Conservation (phyloP, 2,888 invertebrate species). For the Cephus spinipes region DNA sequence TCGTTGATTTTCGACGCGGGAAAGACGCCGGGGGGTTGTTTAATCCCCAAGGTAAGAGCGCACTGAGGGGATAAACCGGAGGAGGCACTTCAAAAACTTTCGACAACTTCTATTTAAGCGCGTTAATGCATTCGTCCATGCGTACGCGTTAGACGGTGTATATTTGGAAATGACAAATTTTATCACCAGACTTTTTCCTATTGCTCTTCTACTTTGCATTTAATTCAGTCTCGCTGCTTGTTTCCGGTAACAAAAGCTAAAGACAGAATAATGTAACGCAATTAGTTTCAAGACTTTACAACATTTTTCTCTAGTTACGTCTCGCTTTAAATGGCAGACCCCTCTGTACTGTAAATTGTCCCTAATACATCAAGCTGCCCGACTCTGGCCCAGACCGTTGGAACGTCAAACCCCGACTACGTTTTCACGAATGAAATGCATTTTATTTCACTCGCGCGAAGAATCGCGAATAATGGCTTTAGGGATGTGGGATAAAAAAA, state of each 20-base stretch:
- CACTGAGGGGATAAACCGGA: neutral
- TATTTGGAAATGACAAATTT: neutral
- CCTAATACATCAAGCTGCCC: slow-evolving; percentile 22
- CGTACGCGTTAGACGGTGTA: neutral
- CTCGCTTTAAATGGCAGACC: neutral
- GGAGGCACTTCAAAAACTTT: neutral
- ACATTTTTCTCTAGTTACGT: neutral
- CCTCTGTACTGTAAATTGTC: slow-evolving; percentile 20
- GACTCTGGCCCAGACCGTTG: neutral
- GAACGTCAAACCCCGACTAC: neutral
- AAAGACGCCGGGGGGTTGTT: neutral
- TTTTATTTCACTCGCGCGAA: slow-evolving; percentile 16
- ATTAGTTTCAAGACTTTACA: neutral
- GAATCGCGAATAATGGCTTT: neutral
- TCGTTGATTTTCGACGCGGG: neutral
- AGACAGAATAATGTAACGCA: neutral
- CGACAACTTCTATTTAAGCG: neutral
- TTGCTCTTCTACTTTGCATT: no score
- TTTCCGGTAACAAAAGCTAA: neutral
- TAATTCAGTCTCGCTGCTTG: neutral
- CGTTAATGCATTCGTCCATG: neutral
- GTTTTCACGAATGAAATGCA: neutral
- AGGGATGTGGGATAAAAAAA: neutral
- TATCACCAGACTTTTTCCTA: neutral
- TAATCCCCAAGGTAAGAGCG: neutral